phyloP scores from a whole-genome alignment of 92 coral and sea anemone species.

The Actinostola sp. region DNA sequence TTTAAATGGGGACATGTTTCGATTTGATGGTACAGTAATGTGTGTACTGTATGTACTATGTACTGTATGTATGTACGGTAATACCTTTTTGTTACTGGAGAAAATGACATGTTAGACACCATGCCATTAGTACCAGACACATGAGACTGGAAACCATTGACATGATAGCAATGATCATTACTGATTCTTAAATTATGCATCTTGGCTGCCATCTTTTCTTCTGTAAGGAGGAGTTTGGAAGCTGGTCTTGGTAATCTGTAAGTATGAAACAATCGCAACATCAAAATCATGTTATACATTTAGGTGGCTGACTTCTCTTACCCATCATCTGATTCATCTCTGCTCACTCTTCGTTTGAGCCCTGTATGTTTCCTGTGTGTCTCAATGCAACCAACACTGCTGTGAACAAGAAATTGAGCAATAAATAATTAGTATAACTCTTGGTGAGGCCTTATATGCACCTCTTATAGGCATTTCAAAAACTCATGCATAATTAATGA shows the following conservation, averaged over 20 bases:
- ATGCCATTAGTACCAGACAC: constrained; percentile 1
- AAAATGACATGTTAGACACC: not conserved
- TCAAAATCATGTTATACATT: not conserved
- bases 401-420: too few species aligned
- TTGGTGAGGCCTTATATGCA: too few species aligned
- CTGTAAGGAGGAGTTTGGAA: constrained; percentile 79
- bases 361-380: constrained; percentile 4
- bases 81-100: constrained; percentile 24
- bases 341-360: constrained; percentile 32
- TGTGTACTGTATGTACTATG: too few species aligned
- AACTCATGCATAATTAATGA: not conserved
- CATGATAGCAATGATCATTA: constrained; percentile 73
- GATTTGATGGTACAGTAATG: too few species aligned
- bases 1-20: too few species aligned
- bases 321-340: constrained; percentile 36
- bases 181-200: constrained; percentile 91
- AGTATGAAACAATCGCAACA: not conserved
- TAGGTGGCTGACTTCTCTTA: constrained; percentile 1
- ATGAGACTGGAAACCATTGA: constrained; percentile 48
- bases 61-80: too few species aligned
- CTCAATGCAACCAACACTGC: not conserved
- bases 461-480: not conserved
- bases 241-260: constrained; percentile 62
- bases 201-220: constrained; percentile 96
- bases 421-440: too few species aligned